Conservation (phyloP, 2,113 vertebrate genomes). For the Gorsachius goisagi region DNA sequence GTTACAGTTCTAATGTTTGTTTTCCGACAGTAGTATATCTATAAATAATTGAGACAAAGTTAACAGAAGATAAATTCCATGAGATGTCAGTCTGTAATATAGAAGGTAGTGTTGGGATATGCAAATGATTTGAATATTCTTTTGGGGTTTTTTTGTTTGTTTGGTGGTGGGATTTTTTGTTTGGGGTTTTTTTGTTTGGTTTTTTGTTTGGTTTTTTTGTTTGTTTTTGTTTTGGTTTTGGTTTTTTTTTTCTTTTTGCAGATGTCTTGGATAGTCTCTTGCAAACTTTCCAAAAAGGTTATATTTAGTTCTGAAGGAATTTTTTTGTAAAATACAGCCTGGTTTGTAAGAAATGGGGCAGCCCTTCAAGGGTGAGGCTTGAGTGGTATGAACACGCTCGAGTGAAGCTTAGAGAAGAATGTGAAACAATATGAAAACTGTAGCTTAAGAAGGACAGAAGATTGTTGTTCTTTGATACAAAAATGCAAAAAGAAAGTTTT, state of each 20-base stretch:
- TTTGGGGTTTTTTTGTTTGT: background rate
- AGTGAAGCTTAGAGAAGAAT: background rate
- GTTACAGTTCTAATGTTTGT: background rate
- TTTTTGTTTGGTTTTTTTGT: too few relatives aligned
- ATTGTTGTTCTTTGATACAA: background rate
- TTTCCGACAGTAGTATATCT: background rate
- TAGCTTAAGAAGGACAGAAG: background rate
- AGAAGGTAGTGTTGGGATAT: background rate
- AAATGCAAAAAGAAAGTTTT: background rate
- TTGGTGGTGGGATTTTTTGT: too few relatives aligned
- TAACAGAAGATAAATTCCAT: background rate
- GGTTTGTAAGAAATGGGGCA: background rate
- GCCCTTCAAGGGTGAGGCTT: background rate
- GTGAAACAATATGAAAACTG: background rate
- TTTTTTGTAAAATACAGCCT: background rate
- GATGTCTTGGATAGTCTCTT: background rate
- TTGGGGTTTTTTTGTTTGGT: too few relatives aligned
- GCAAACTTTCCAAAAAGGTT: background rate
- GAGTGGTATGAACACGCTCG: accelerated
- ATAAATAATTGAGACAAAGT: background rate
- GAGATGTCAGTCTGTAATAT: background rate
- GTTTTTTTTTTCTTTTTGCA: background rate
- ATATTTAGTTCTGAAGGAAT: background rate
- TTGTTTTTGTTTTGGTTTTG: background rate
- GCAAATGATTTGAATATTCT: background rate